Evolutionary conservation across 1,140 invertebrate genomes (phyloP).

Genomic region (Nilaparvata lugens): DNA sequence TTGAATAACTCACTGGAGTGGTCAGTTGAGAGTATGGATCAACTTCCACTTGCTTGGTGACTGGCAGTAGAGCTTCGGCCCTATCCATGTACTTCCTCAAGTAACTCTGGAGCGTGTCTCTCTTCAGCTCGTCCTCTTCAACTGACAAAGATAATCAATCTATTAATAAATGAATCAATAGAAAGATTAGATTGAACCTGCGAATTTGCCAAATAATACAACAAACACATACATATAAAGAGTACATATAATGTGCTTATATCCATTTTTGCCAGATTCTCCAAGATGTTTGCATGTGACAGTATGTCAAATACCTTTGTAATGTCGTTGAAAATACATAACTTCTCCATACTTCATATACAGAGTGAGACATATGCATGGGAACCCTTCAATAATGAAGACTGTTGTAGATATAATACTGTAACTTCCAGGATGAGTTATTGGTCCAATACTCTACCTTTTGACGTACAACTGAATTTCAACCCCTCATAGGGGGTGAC

Average conservation of each 20-base stretch:
- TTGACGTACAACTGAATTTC: too few species aligned
- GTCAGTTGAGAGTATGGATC: background rate
- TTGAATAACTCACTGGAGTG: background rate
- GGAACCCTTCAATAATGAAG: too few species aligned
- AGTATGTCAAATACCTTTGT: background rate
- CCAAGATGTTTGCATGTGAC: background rate
- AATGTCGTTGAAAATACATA: background rate
- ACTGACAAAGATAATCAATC: slow-evolving; percentile 32
- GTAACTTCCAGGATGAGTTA: too few species aligned
- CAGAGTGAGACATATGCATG: too few species aligned
- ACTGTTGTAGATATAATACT: too few species aligned
- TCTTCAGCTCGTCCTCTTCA: slow-evolving; percentile 50
- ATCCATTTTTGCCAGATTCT: too few species aligned
- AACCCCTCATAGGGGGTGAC: too few species aligned
- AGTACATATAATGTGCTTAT: background rate
- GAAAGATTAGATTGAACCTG: background rate
- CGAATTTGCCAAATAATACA: background rate
- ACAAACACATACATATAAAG: background rate
- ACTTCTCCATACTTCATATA: too few species aligned
- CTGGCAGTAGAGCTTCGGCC: slow-evolving; percentile 47
- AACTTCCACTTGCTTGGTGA: background rate
- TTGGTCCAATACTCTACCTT: too few species aligned
- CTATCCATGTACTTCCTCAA: slow-evolving; percentile 56
- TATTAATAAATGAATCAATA: background rate
- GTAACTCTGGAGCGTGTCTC: slow-evolving; percentile 49